Base-by-base conservation (phyloP, 2,888 invertebrate genomes). In the Aporophyla nigra region DNA sequence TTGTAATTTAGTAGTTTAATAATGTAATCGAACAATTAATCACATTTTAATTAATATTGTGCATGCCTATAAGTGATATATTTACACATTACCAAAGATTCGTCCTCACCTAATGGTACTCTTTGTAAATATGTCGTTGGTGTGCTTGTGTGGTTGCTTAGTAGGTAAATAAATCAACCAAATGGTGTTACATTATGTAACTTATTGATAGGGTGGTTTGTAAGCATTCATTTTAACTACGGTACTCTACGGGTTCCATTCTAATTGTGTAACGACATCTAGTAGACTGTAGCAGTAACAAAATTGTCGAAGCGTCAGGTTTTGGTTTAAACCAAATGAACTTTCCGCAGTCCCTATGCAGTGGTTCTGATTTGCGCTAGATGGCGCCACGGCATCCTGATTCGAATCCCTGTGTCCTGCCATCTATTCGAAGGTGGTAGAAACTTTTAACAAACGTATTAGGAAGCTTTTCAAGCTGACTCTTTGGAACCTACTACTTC, bases 241-340 rank as follows among this genome's bases (percentile, higher is more conserved):
- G n/a, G 2, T 33, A 21, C 3, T 10, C 2, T 16, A n/a, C 5
- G 2, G 5, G 0, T 46, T 24, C 0, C 1, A 1, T 19, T 46
- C 1, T 33, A 33, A 19, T 19, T 54, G 54, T 27, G 21, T n/a
- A 80, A 24, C 66, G 65, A 51, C 82, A 80, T 76, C 84, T 80
- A 3, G 33, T 54, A 9, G 12, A 14, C 0, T 5, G 14, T 12
- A 69, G 12, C 43, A 33, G 21, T 12, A 66, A 70, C 56, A 12
- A 70, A 62, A 51, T 54, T 21, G 0, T 19, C 10, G 7, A 12
- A 56, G 12, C 19, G 0, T 21, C 1, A 51, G 14, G 7, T 51
- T 73, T 43, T 66, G 27, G 2, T 62, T 74, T 68, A 5, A 53
- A n/a, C 10, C 0, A 0, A 54, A 54, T 19, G 1, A 27, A n/a